phyloP scores from a whole-genome alignment of 2,113 vertebrate species.

The Zosterops japonicus region DNA sequence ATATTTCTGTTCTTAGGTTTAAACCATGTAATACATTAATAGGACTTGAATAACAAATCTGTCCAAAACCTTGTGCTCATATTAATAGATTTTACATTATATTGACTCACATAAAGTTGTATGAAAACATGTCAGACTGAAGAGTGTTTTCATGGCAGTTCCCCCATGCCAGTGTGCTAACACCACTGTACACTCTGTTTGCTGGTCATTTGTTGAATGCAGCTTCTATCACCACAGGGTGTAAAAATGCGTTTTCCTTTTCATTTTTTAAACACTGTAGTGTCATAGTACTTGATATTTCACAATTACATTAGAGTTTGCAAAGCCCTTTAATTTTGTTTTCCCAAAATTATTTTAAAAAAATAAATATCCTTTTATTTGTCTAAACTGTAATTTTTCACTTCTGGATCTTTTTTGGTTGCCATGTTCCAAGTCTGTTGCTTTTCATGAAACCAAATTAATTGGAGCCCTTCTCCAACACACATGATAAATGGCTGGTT shows the following conservation, averaged over 20 bases:
- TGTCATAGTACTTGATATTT: slow-evolving; percentile 24
- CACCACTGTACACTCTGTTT: slow-evolving; percentile 7
- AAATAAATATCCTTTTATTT: not conserved
- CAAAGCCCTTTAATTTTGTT: slow-evolving; percentile 20
- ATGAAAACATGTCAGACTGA: not conserved
- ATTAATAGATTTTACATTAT: not conserved
- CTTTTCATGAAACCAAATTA: not conserved
- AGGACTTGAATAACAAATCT: not conserved
- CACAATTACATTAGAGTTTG: not conserved
- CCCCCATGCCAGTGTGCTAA: slow-evolving; percentile 13
- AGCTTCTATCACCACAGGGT: slow-evolving; percentile 15
- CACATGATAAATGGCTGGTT: not conserved
- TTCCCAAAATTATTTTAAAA: not conserved
- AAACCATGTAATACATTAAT: not conserved
- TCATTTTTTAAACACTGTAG: slow-evolving; percentile 44
- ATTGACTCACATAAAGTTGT: slow-evolving; percentile 6
- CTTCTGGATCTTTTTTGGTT: too few species aligned
- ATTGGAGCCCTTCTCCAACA: not conserved
- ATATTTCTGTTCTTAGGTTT: not conserved
- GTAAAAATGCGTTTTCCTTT: slow-evolving; percentile 12
- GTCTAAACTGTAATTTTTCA: not conserved
- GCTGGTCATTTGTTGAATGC: slow-evolving; percentile 3
- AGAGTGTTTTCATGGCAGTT: not conserved
- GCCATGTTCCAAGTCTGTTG: not conserved
- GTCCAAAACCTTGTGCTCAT: not conserved